Conservation (phyloP, 2,888 invertebrate genomes). For the Phlogophora meticulosa region DNA sequence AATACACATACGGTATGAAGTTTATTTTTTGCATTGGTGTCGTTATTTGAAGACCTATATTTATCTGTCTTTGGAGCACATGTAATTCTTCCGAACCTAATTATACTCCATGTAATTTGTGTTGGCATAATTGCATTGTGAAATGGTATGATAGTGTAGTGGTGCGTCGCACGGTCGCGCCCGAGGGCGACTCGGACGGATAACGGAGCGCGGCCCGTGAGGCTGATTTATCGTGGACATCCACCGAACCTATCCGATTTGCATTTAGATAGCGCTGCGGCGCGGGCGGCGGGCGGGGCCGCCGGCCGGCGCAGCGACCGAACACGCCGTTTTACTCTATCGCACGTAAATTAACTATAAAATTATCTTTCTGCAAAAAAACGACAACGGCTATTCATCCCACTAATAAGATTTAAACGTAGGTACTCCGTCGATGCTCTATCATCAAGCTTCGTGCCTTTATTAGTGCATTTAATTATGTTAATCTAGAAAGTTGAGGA, state of each 20-base stretch:
- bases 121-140: slow-evolving; percentile 66
- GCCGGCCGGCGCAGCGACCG: slow-evolving; percentile 58
- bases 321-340: slow-evolving; percentile 80
- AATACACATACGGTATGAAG: slow-evolving; percentile 10
- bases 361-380: slow-evolving; percentile 82
- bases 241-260: slow-evolving; percentile 90
- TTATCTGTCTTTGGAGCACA: slow-evolving; percentile 44
- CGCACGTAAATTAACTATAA: slow-evolving; percentile 86
- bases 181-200: slow-evolving; percentile 74
- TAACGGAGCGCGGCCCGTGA: slow-evolving; percentile 82
- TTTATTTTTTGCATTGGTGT: slow-evolving; percentile 31
- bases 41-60: slow-evolving; percentile 42
- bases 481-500: slow-evolving; percentile 68
- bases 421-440: slow-evolving; percentile 62
- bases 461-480: slow-evolving; percentile 57
- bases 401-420: slow-evolving; percentile 81
- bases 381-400: slow-evolving; percentile 70
- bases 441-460: slow-evolving; percentile 65
- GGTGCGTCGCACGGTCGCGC: slow-evolving; percentile 64
- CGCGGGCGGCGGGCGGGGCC: slow-evolving; percentile 68
- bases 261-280: slow-evolving; percentile 88
- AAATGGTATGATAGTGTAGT: slow-evolving; percentile 63
- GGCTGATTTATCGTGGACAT: slow-evolving; percentile 89
- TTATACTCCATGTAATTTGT: slow-evolving; percentile 52
- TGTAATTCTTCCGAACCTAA: slow-evolving; percentile 46